Base-by-base conservation (phyloP, 2,113 vertebrate genomes). In the Engystomops pustulosus region DNA sequence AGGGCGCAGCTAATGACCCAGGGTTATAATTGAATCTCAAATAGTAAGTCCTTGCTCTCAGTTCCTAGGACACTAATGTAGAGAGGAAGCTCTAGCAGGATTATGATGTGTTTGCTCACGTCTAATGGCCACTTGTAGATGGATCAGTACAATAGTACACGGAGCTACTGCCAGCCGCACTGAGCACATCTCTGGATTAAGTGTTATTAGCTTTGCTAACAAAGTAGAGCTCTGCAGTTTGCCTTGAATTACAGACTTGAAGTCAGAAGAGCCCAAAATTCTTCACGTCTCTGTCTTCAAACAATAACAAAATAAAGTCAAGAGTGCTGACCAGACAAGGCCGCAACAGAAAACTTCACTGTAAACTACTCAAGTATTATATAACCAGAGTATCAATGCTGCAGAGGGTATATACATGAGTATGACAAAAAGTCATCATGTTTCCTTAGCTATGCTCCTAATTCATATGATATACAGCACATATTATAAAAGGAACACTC, bases 161-260 rank as follows among this genome's bases (percentile, higher is more conserved):
- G 36, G 67, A 58, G 71, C 34, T 45, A n/a, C 68, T 72, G 80
- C 80, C 68, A 82, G 68, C 65, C 49, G 32, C 34, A 45, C 80
- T 18, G 65, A 72, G 68, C 80, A 70, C 69, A 82, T 82, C 80
- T 72, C 34, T n/a, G 69, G 80, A 82, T 82, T 82, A 82, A 82
- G 68, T 72, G 80, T 82, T 82, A 82, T 82, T 82, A 72, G 69
- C 51, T 82, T 20, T 44, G 80, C 79, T 70, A 81, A 81, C 79
- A 81, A 81, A 81, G 47, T 32, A 41, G 67, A 81, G 72, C 53
- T 49, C 44, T 65, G 72, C 68, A 76, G 70, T 67, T 84, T 84
- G 70, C 65, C 81, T 65, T 74, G 71, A 62, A 77, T 75, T 51
- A 25, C 30, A 27, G 25, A 58, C 6, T 20, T 14, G 60, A 76